A percentile compares a stretch with the other conserved stretches of the same genome.
phyloP scores from a whole-genome alignment of 2,113 vertebrate species.

The Peromyscus californicus region DNA sequence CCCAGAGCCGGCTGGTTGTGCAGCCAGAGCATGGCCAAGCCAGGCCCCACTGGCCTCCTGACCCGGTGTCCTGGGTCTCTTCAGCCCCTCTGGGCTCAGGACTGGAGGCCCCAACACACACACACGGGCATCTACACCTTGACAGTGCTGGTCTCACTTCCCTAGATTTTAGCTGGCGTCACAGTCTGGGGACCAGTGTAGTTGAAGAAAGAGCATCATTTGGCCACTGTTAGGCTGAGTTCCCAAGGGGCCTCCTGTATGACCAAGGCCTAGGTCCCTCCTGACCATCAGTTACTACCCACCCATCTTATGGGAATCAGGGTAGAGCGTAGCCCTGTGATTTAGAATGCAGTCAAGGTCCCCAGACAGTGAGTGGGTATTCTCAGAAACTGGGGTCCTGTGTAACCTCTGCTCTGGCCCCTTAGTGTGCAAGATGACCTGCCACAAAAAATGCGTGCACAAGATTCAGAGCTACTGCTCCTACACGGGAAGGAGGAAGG shows the following conservation, averaged over 20 bases:
- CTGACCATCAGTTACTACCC: background rate
- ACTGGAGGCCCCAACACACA: background rate
- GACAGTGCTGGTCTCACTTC: background rate
- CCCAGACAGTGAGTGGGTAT: background rate
- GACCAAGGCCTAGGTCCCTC: background rate
- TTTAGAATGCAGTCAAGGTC: background rate
- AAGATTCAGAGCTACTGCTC: slow-evolving; percentile 93
- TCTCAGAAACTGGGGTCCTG: background rate
- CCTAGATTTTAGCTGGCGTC: background rate
- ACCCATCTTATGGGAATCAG: background rate
- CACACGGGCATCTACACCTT: background rate
- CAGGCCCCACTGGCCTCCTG: background rate
- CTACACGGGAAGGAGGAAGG: slow-evolving; percentile 92
- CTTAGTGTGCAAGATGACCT: slow-evolving; percentile 97
- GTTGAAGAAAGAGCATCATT: background rate
- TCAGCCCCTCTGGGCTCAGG: background rate
- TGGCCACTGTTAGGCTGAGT: background rate
- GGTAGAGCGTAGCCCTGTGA: background rate
- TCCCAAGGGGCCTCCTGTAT: background rate
- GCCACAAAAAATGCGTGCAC: slow-evolving; percentile 96
- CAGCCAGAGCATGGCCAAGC: background rate
- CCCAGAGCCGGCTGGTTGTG: background rate
- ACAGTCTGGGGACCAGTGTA: background rate
- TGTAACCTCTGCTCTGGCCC: slow-evolving; percentile 31
- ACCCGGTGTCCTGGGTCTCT: background rate